Evolutionary conservation across 2,888 invertebrate species (phyloP), one percentile per base, ranked within the genome.

Genomic region (Archips xylosteana): DNA sequence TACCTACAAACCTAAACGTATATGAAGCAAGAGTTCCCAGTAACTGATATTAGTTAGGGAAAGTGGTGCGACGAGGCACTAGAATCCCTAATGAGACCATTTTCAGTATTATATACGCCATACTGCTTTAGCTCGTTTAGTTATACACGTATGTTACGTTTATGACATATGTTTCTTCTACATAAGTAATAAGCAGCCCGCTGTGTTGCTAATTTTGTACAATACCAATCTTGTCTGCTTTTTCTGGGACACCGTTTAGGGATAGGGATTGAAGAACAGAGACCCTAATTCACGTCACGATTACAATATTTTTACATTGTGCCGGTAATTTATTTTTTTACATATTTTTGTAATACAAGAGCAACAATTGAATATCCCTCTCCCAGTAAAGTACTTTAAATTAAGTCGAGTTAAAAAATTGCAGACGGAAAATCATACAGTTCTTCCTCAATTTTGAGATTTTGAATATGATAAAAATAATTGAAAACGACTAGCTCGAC

Each of bases 1-100:
- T 57, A 57, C 57, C 45, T 45, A 54, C 23, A 23, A 5, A 15
- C 23, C 54, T 12, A 57, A 12, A 57, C 4, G 45, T 45, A 45
- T 57, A 45, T 57, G 32, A 57, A 57, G 57, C 32, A 23, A 57
- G 32, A 59, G 47, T 71, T 59, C 15, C 47, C 23, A 13, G 51
- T 71, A 54, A 71, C 71, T 54, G 71, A 71, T 71, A 71, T 67
- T 67, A 67, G 61, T 45, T 59, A 66, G 71, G 66, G 71, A 71
- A 71, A 67, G 71, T 71, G 61, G 66, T 54, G 54, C 34, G 51
- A 60, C 71, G 60, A 62, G 60, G 61, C 61, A 42, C 61, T 61
- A 15, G 71, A 66, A 62, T 71, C 39, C 60, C 32, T 66, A 51
- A 71, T 71, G 51, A 71, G 61, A 60, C 66, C 59, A 65, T 71